Conservation (phyloP, 2,113 vertebrate genomes). For the Pleuronectes platessa region DNA sequence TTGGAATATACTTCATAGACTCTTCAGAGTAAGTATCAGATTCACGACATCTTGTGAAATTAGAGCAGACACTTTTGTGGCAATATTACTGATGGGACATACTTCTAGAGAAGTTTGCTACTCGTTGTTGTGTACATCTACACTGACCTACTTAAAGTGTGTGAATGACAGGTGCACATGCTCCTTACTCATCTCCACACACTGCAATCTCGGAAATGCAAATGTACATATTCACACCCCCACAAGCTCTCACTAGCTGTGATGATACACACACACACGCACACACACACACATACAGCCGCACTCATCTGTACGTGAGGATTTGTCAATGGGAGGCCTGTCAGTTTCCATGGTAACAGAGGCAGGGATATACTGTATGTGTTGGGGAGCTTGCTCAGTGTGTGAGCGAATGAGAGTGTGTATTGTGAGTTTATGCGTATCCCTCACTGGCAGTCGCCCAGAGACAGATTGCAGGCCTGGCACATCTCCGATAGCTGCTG, state of each 20-base stretch:
- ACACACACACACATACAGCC: slow-evolving; percentile 10
- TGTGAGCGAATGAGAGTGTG: slow-evolving; percentile 45
- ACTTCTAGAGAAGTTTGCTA: not conserved
- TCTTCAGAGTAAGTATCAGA: slow-evolving; percentile 90
- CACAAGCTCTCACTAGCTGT: slow-evolving; percentile 29
- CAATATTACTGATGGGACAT: not conserved
- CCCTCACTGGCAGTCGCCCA: slow-evolving; percentile 67
- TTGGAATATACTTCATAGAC: slow-evolving; percentile 99
- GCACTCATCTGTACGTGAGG: slow-evolving; percentile 41
- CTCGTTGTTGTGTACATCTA: not conserved
- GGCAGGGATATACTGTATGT: slow-evolving; percentile 56
- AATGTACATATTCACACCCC: slow-evolving; percentile 53
- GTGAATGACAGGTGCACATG: slow-evolving; percentile 35
- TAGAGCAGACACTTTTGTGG: too few relatives aligned
- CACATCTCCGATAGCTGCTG: slow-evolving; percentile 58
- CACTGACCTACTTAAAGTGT: slow-evolving; percentile 1
- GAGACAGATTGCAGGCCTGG: slow-evolving; percentile 70
- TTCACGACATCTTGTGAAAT: not conserved
- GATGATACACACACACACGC: slow-evolving; percentile 19
- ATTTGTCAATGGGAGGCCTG: slow-evolving; percentile 78
- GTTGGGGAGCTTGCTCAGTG: slow-evolving; percentile 41
- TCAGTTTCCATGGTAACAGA: slow-evolving; percentile 78
- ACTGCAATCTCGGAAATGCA: slow-evolving; percentile 45
- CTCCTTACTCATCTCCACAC: slow-evolving; percentile 39
- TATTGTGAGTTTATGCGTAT: slow-evolving; percentile 63